Percentiles rank a stretch among this genome's conserved stretches.
Evolutionary conservation across 2,797 vertebrate species (phyloP).

Genomic region (Cyprinella venusta): DNA sequence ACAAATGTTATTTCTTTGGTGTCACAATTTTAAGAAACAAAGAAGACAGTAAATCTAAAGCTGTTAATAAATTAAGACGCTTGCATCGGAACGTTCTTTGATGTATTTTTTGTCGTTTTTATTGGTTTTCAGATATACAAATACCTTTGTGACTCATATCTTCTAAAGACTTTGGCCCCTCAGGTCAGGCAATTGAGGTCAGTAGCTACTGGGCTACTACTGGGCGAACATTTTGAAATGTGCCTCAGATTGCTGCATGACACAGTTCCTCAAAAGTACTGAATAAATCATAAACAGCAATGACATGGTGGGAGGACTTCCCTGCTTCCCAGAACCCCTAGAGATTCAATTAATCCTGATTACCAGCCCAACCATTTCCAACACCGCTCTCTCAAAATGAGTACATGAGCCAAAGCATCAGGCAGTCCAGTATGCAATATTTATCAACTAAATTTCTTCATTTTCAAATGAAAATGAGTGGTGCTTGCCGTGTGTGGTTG

Average conservation of each 20-base stretch:
- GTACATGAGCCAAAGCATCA: slow-evolving; percentile 32
- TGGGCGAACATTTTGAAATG: slow-evolving; percentile 21
- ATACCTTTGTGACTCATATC: neutral
- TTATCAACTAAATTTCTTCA: slow-evolving; percentile 29
- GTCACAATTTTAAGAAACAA: neutral
- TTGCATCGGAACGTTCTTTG: neutral
- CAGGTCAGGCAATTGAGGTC: slow-evolving; percentile 27
- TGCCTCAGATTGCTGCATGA: slow-evolving; percentile 22
- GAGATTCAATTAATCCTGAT: slow-evolving; percentile 72
- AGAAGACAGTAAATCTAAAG: neutral
- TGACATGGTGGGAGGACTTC: slow-evolving; percentile 51
- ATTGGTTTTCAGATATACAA: slow-evolving; percentile 8
- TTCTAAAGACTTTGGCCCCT: slow-evolving; percentile 3
- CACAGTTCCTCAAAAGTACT: slow-evolving; percentile 26
- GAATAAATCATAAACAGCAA: slow-evolving; percentile 51
- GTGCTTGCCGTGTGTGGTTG: neutral
- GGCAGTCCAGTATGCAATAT: slow-evolving; percentile 39
- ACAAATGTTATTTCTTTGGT: neutral
- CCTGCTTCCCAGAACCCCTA: slow-evolving; percentile 55
- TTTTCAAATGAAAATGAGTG: slow-evolving; percentile 3
- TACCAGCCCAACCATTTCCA: slow-evolving; percentile 57
- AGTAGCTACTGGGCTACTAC: neutral
- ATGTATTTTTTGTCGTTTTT: neutral
- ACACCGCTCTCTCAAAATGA: slow-evolving; percentile 3
- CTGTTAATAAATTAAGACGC: neutral